Percentiles rank a stretch among this genome's conserved stretches.
Conservation (phyloP, 2,888 invertebrate genomes). For the Malacosoma neustria region DNA sequence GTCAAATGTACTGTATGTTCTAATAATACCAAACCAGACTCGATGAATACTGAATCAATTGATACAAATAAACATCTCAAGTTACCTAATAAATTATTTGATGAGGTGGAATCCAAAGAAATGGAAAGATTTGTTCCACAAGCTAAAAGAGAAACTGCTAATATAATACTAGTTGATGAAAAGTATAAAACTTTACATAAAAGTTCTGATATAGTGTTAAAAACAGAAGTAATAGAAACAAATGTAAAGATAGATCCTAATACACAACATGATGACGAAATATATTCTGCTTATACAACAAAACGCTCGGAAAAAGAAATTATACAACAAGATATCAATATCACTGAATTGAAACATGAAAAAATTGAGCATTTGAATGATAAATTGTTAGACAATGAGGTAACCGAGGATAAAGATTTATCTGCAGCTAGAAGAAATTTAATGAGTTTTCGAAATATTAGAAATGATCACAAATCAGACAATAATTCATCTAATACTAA, state of each 20-base stretch:
- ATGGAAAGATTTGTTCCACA: conserved; percentile 22
- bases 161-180: too few relatives aligned
- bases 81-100: conserved; percentile 21
- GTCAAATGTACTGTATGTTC: too few relatives aligned
- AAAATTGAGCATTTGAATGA: neutral
- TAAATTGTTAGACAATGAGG: neutral
- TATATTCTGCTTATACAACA: neutral
- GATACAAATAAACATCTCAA: conserved; percentile 26
- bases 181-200: too few relatives aligned
- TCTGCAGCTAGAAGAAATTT: too few relatives aligned
- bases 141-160: conserved; percentile 2
- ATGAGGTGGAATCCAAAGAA: conserved; percentile 26
- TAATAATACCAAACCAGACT: too few relatives aligned
- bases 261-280: neutral
- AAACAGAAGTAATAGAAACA: conserved; percentile 7
- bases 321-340: neutral
- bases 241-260: neutral
- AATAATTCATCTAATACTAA: too few relatives aligned
- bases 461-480: too few relatives aligned
- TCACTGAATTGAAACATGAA: neutral
- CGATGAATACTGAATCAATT: too few relatives aligned
- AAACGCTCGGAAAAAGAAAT: neutral
- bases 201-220: conserved; percentile 17
- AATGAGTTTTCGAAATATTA: too few relatives aligned
- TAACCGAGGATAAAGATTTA: too few relatives aligned